Percentiles rank a stretch among this genome's conserved stretches.
These are phyloP conservation scores for Nasonia longicornis DNA, from an alignment of 1,140 invertebrate species.

Conservation along the genomic window DNA sequence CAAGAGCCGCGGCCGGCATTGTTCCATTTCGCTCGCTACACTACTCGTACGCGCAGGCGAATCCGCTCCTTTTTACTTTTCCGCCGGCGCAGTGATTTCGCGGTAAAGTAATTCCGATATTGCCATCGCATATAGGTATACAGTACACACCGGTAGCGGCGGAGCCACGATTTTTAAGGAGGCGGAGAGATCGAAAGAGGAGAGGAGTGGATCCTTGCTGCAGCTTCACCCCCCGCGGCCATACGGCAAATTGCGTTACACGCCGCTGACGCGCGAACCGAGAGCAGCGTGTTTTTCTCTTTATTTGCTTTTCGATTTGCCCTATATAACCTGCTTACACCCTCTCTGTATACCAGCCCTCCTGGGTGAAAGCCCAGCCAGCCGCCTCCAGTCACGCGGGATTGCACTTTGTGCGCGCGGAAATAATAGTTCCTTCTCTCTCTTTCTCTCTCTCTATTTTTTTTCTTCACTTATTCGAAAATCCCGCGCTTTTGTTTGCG, in stretches of 20 bases:
- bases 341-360: background rate
- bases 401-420: background rate
- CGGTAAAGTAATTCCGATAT: slow-evolving; percentile 42
- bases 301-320: background rate
- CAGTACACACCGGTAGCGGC: background rate
- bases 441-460: no score
- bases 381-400: background rate
- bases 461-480: background rate
- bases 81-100: slow-evolving; percentile 20
- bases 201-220: background rate
- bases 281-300: background rate
- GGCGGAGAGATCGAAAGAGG: slow-evolving; percentile 13
- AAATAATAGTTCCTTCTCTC: background rate
- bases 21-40: slow-evolving; percentile 41
- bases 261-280: background rate
- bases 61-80: slow-evolving; percentile 2
- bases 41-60: slow-evolving; percentile 2
- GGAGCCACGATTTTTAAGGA: slow-evolving; percentile 31
- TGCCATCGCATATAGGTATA: slow-evolving; percentile 15
- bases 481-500: background rate
- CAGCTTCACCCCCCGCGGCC: background rate
- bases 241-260: background rate
- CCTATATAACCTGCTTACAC: background rate
- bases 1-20: slow-evolving; percentile 44
- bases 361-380: background rate